These are phyloP conservation scores for Phania funesta DNA, from an alignment of 2,888 invertebrate genomes.

Conservation along the genomic window DNA sequence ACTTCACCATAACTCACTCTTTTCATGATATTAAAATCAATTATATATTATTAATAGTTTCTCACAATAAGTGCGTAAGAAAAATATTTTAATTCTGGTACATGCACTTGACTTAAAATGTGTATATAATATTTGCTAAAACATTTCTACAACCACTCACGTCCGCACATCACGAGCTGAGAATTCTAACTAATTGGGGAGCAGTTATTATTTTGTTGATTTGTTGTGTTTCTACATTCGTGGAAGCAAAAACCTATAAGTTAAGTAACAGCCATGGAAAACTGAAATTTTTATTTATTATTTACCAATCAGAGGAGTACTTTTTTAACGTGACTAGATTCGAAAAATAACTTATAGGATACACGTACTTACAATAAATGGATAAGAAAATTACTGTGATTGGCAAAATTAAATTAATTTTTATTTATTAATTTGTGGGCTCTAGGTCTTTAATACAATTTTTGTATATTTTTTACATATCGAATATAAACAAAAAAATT, in stretches of 20 bases:
- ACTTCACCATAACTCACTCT: no score
- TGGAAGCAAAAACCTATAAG: conserved; percentile 21
- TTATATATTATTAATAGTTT: conserved; percentile 2
- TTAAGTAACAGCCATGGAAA: no score
- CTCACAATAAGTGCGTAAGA: conserved; percentile 3
- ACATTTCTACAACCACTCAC: not conserved
- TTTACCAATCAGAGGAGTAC: not conserved
- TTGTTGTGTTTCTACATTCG: not conserved
- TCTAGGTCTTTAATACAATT: no score
- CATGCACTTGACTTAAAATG: conserved; percentile 16
- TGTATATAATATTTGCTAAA: not conserved
- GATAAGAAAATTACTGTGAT: no score
- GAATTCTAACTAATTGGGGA: conserved; percentile 58
- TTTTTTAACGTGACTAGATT: no score
- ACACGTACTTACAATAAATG: no score
- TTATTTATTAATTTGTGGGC: no score
- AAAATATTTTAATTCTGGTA: conserved; percentile 10
- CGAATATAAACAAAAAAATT: no score
- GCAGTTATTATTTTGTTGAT: conserved; percentile 51
- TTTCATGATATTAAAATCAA: conserved; percentile 35
- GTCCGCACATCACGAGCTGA: conserved; percentile 52
- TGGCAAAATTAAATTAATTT: no score
- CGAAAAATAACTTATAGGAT: no score
- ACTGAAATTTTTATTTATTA: no score
- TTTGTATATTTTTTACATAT: no score